Base-by-base conservation (phyloP, 2,888 invertebrate genomes). In the Caenorhabditis plicata region DNA sequence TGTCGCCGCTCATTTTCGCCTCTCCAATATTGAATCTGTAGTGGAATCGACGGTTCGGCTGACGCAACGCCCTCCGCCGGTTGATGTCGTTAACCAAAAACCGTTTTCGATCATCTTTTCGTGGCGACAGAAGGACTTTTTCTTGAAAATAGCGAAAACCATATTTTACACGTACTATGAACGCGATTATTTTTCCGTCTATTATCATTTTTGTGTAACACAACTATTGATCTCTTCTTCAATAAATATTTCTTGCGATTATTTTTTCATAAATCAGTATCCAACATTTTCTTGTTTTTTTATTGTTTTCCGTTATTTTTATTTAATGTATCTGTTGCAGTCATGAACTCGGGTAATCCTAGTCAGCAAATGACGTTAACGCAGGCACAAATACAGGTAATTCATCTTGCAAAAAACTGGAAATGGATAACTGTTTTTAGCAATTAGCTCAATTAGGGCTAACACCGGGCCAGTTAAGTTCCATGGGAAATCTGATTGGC, bases 291-390 rank as follows among this genome's bases (percentile, higher is more conserved):
- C 36, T 15, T n/a, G 3, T 38, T 38, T 38, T 20, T 20, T 22
- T 19, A 29, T 27, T 41, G 19, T 20, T 19, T 41, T 27, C 3
- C n/a, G 20, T 26, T 29, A 26, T 15, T 19, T 29, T 41, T 19
- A 41, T n/a, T 40, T 23, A 15, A 40, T 41, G 41, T 27, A 29
- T 20, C 32, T 39, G 22, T 60, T 60, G 31, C 53, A 60, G 60
- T 53, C 23, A 60, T 60, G 60, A 60, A 60, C 44, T 53, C 53
- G 53, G 49, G 60, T 27, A 53, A 50, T 26, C 42, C 46, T 20
- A 39, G 41, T 13, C 45, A 40, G n/a, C 49, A 46, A 19, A 29
- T 51, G n/a, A 25, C 23, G 20, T 22, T 53, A 11, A 45, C 60
- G 26, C 41, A 25, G 23, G 42, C 45, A 17, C 52, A 52, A 33